A percentile compares a stretch with the other conserved stretches of the same genome.
These are phyloP conservation scores for Myrmophylax atrothorax DNA, from an alignment of 2,113 vertebrate genomes.

Conservation along the genomic window DNA sequence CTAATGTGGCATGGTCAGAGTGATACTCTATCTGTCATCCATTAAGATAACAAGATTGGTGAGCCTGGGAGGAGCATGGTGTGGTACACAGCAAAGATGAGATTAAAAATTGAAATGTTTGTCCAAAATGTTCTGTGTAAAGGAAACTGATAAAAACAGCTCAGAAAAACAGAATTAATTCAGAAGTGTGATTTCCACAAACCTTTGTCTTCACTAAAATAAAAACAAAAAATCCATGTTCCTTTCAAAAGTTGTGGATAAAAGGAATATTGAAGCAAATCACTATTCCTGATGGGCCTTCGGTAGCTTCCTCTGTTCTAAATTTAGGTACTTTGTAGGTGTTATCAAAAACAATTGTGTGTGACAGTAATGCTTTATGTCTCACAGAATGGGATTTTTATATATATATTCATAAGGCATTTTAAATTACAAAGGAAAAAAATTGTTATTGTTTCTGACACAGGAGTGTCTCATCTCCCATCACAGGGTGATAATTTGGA, in stretches of 20 bases:
- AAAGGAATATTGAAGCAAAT: not conserved
- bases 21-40: slow-evolving; percentile 79
- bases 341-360: slow-evolving; percentile 34
- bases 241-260: not conserved
- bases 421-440: slow-evolving; percentile 14
- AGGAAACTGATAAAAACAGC: slow-evolving; percentile 34
- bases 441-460: slow-evolving; percentile 1
- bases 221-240: not conserved
- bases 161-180: slow-evolving; percentile 51
- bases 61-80: slow-evolving; percentile 37
- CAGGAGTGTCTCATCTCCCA: not conserved
- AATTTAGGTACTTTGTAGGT: slow-evolving; percentile 5
- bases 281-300: not conserved
- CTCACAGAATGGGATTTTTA: not conserved
- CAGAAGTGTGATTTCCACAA: not conserved
- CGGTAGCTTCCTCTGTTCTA: not conserved
- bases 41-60: slow-evolving; percentile 93
- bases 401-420: not conserved
- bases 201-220: not conserved
- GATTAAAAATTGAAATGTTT: slow-evolving; percentile 66
- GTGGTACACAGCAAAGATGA: not conserved
- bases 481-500: slow-evolving; percentile 9
- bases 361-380: slow-evolving; percentile 8
- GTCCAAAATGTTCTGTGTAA: not conserved
- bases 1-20: slow-evolving; percentile 72